Base-by-base conservation (phyloP, 92 coral and sea anemone species). In the Galaxea fascicularis region DNA sequence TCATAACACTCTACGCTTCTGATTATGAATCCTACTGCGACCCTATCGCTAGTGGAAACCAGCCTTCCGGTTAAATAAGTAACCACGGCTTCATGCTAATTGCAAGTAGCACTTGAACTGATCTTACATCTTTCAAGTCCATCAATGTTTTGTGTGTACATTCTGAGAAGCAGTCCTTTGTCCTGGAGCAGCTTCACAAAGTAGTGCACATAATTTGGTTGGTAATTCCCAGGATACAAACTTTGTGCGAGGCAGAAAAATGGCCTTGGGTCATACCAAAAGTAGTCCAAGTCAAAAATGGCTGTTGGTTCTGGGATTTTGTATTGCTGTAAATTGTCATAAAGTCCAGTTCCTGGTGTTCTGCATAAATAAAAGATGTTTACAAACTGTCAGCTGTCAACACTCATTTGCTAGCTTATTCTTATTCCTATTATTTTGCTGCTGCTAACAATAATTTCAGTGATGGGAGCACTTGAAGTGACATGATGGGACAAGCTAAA, bases 81-180 rank as follows among this genome's bases (percentile, higher is more conserved):
- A 35, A 35, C 41, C 6, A 35, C 6, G 41, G 41, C 41, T 35
- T 2, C 41, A 35, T 35, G 41, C 41, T 2, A 35, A 35, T 6
- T 35, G 41, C 6, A 35, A 35, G 41, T 35, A 35, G 6, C 41
- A 35, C 41, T 35, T 35, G 41, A 35, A 63, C 27, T 26, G 31
- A 46, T 80, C 98, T 91, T 84, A 94, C 98, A 80, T 83, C 95
- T 94, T 66, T 94, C 98, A 26, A 94, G 85, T 6, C 98, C 98
- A 89, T 94, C 98, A 64, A 94, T 94, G 65, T 94, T 94, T 81
- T 94, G 98, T 49, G 98, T 91, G 74, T 94, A 94, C 95, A 94
- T 94, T 73, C 91, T 92, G 26, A 94, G 53, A 15, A 94, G 90
- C 76, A 94, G 44, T 29, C 98, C 98, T 31, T 91, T 91, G 86